Evolutionary conservation across 2,797 vertebrate species (phyloP).

Genomic region (Falco concolor): DNA sequence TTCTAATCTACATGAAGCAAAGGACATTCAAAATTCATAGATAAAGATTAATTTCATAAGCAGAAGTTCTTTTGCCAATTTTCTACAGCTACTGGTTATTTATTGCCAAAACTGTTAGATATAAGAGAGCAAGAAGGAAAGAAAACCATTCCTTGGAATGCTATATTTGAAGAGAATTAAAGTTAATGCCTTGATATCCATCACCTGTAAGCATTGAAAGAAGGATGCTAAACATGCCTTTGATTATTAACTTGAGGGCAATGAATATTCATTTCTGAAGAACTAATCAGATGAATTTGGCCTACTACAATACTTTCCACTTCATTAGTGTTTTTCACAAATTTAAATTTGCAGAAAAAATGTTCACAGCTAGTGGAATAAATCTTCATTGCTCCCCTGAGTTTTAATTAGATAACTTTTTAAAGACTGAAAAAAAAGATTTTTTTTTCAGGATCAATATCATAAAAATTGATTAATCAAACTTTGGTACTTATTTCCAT

Average conservation of each 20-base stretch:
- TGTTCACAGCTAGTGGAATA: constrained; percentile 37
- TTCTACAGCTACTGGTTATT: constrained; percentile 44
- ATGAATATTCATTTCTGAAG: constrained; percentile 73
- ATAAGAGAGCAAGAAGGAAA: constrained; percentile 38
- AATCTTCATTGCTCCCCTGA: constrained; percentile 76
- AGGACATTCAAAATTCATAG: constrained; percentile 59
- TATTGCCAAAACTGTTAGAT: constrained; percentile 57
- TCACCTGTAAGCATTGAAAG: constrained; percentile 43
- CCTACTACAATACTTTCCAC: background rate
- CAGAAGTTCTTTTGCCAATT: constrained; percentile 22
- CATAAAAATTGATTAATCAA: background rate
- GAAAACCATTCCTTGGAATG: constrained; percentile 42
- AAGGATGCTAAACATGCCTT: constrained; percentile 70
- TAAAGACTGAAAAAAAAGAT: constrained; percentile 69
- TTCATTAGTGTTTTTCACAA: background rate
- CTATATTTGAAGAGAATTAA: constrained; percentile 50
- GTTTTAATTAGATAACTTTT: constrained; percentile 67
- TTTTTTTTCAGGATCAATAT: background rate
- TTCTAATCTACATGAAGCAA: constrained; percentile 49
- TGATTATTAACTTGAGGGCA: constrained; percentile 64
- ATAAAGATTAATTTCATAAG: constrained; percentile 59
- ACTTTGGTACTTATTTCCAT: background rate
- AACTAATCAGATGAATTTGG: constrained; percentile 29
- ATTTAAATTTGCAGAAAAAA: background rate
- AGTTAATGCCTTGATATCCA: constrained; percentile 29